Conservation (phyloP, 2,888 invertebrate genomes). For the Microdon myrmicae region DNA sequence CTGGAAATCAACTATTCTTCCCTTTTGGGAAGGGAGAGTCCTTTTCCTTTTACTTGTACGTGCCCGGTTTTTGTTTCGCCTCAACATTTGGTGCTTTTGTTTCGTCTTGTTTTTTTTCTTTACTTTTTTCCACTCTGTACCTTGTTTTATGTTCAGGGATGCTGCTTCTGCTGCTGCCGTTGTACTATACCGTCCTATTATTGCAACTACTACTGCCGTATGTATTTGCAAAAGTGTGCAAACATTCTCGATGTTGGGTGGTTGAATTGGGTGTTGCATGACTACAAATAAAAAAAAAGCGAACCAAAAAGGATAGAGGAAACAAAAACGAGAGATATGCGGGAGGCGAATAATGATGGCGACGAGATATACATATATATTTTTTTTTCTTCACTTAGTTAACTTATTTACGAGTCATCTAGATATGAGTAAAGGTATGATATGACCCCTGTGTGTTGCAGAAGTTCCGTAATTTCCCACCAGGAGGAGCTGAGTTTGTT, state of each 20-base stretch:
- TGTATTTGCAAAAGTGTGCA: conserved; percentile 29
- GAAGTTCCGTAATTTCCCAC: conserved; percentile 43
- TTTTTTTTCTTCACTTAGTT: conserved; percentile 21
- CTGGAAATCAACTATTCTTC: conserved; percentile 55
- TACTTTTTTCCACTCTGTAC: background rate
- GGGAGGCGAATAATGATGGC: conserved; percentile 3
- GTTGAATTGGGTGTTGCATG: conserved; percentile 37
- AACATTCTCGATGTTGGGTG: conserved; percentile 15
- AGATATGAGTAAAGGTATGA: conserved; percentile 3
- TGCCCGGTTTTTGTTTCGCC: too few species aligned
- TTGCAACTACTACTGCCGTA: conserved; percentile 49
- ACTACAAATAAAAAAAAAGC: conserved; percentile 20
- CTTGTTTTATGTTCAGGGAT: conserved; percentile 40
- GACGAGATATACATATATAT: conserved; percentile 30
- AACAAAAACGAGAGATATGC: conserved; percentile 36
- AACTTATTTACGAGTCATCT: conserved; percentile 6
- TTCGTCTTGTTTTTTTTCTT: background rate
- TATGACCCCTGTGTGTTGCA: conserved; percentile 35
- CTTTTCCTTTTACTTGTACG: conserved; percentile 27
- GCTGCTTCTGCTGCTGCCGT: conserved; percentile 32
- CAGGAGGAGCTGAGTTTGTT: conserved; percentile 43
- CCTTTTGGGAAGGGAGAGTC: conserved; percentile 27
- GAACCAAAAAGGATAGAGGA: conserved; percentile 18
- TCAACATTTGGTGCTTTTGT: background rate
- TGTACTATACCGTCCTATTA: too few species aligned